Evolutionary conservation across 2,113 vertebrate genomes (phyloP), one percentile per base, ranked within the genome.

Genomic region (Gallinago undulata): DNA sequence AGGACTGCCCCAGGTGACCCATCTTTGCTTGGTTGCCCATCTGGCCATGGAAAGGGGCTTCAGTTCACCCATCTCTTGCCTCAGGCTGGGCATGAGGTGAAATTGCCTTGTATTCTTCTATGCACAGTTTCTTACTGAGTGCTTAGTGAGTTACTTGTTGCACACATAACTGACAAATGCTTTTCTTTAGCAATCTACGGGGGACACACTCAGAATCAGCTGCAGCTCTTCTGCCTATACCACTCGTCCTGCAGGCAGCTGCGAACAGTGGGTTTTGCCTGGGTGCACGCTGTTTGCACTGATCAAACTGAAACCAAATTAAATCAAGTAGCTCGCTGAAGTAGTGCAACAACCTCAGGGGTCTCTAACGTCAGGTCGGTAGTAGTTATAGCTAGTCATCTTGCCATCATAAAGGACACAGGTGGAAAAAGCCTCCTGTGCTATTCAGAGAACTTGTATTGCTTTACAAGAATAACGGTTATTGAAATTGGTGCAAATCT

Each of bases 241-340:
- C 12, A 47, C n/a, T 74, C 2, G 1, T 53, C 37, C 59, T 22
- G 37, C 50, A 72, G 31, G 66, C 81, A 66, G 67, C 75, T 39
- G 73, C 64, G 27, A 56, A 31, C 41, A 37, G 57, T 4, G 24
- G 56, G 39, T 25, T 48, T 75, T 89, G 62, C 27, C 33, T 0
- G 1, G 21, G 18, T 1, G 3, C 1, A 3, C 45, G 10, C 8
- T 7, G 39, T 10, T 75, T 75, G 39, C 25, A 7, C n/a, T 27
- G 39, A 53, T 62, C 55, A 55, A 68, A 86, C 55, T 6, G 33
- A 73, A 79, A 60, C 62, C 47, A 21, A 64, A 33, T n/a, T 39
- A 50, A 57, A 43, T 14, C 11, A 21, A 19, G 53, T 22, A 57
- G 35, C 18, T 48, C 45, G 9, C 10, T 27, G 51, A 74, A 67